Base-by-base conservation (phyloP, 2,797 vertebrate species). In the Microcaecilia unicolor region DNA sequence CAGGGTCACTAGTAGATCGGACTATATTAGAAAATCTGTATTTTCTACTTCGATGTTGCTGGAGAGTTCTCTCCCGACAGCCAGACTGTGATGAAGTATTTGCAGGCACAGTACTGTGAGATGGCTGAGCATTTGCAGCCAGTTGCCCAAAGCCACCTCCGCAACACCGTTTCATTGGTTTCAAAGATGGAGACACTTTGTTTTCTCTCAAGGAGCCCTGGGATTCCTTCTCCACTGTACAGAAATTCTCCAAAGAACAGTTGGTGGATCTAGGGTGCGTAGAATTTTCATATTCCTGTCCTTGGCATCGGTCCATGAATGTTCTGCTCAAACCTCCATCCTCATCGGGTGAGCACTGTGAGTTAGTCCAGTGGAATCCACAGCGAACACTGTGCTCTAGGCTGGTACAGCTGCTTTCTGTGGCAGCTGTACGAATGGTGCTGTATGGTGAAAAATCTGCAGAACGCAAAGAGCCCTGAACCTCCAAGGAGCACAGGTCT, bases 1-100 rank as follows among this genome's bases (percentile, higher is more conserved):
- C 66, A 0, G 95, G 95, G 72, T 98, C 94, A 19, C 95, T 99
- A 71, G 85, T 86, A 14, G 95, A 99, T 4, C 90, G 90, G 44
- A 93, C 85, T 4, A 97, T 90, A 37, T 41, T 80, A 7, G 88
- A 74, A 67, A 84, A 62, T 22, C 69, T 70, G 45, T 74, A 70
- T 35, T 69, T 78, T 24, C 59, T 66, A 10, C 53, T 4, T 12
- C 40, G 67, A 31, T 73, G 55, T 15, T 74, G 75, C 13, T 30
- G 72, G 6, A 41, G 63, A 24, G 70, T 64, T 38, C 58, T 45
- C 57, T 85, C 65, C 0, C 34, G 30, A 53, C 43, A 9, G 3
- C 14, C 3, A 0, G 43, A 44, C 9, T 62, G 31, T 0, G 70
- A 66, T 1, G 70, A 50, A 38, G 47, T 15, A 42, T 64, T 15